Evolutionary conservation across 2,113 vertebrate genomes (phyloP).

Genomic region (Heliornis fulica): DNA sequence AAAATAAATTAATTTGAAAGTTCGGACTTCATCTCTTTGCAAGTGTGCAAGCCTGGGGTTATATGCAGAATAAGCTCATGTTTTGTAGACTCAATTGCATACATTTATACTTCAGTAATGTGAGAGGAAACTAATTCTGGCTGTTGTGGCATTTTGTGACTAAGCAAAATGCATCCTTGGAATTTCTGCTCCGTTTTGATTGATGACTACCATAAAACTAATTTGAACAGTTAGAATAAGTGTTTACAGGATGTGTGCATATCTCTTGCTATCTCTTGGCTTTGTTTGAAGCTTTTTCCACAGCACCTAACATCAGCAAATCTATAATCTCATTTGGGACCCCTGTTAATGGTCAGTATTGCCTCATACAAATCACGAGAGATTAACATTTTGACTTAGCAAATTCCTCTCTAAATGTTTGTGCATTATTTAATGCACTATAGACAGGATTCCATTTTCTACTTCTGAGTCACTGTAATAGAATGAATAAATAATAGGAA

Average conservation of each 20-base stretch:
- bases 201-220: not conserved
- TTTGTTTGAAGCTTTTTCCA: not conserved
- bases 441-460: not conserved
- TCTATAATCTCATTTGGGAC: not conserved
- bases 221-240: not conserved
- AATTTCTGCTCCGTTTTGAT: not conserved
- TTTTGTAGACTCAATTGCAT: not conserved
- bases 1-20: not conserved
- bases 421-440: not conserved
- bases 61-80: not conserved
- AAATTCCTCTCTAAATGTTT: not conserved
- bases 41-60: not conserved
- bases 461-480: not conserved
- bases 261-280: not conserved
- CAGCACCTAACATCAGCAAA: not conserved
- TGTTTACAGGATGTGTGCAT: not conserved
- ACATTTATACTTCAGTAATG: not conserved
- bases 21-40: not conserved
- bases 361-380: not conserved
- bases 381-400: not conserved
- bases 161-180: not conserved
- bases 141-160: not conserved
- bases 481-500: not conserved
- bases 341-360: not conserved
- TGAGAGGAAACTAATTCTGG: not conserved